Evolutionary conservation across 2,113 vertebrate species (phyloP).

Genomic region (Lichenostomus cassidix): DNA sequence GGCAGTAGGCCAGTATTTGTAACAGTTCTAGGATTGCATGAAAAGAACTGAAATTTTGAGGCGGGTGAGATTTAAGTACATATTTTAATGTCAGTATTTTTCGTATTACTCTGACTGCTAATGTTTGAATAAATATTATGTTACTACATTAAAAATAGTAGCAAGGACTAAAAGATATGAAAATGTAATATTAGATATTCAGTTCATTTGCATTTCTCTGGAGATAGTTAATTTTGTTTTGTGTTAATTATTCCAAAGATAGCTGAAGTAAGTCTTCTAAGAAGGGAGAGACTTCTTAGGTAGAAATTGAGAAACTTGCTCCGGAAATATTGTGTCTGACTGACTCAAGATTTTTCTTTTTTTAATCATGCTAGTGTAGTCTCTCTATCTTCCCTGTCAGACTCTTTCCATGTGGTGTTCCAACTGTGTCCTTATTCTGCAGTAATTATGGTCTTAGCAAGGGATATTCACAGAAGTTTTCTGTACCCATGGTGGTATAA

Average conservation of each 20-base stretch:
- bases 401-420: neutral
- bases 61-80: neutral
- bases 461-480: neutral
- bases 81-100: neutral
- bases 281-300: neutral
- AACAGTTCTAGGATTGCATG: neutral
- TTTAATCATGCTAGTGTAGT: neutral
- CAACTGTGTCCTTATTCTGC: neutral
- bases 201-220: neutral
- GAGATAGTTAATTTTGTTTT: neutral
- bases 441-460: neutral
- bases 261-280: neutral
- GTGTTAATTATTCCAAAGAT: neutral
- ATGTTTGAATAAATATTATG: neutral
- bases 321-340: neutral
- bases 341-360: neutral
- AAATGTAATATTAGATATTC: neutral
- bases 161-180: neutral
- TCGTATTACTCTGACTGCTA: neutral
- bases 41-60: neutral
- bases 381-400: neutral
- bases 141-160: neutral
- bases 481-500: neutral
- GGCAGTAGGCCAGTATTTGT: constrained; percentile 43
- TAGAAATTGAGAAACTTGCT: neutral